phyloP scores from a whole-genome alignment of 2,888 invertebrate species.

The Oxytorus armatus region DNA sequence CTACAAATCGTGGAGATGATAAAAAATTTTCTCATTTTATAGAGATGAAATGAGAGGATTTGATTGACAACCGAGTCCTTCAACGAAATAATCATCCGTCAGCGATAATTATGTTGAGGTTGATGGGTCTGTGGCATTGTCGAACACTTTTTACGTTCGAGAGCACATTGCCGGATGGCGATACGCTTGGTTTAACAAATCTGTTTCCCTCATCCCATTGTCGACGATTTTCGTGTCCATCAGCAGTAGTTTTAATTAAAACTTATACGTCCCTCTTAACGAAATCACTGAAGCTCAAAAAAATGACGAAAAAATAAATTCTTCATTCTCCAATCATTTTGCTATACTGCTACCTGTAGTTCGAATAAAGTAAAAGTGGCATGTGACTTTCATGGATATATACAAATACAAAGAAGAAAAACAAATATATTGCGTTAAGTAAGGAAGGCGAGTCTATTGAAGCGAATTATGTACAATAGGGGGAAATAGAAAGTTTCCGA shows the following conservation, averaged over 20 bases:
- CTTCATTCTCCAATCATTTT: constrained; percentile 41
- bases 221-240: constrained; percentile 34
- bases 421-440: constrained; percentile 54
- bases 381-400: constrained; percentile 52
- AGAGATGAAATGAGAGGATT: constrained; percentile 30
- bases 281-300: constrained; percentile 50
- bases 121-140: constrained; percentile 47
- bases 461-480: constrained; percentile 48
- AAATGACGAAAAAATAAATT: constrained; percentile 39
- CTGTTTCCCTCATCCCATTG: constrained; percentile 31
- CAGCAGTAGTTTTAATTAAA: constrained; percentile 52
- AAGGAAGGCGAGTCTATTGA: constrained; percentile 55
- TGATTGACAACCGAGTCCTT: constrained; percentile 43
- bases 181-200: constrained; percentile 65
- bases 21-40: constrained; percentile 49
- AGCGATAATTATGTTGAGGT: constrained; percentile 51
- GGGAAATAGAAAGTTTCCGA: constrained; percentile 71
- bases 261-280: constrained; percentile 10
- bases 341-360: constrained; percentile 29
- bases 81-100: constrained; percentile 41
- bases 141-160: constrained; percentile 51
- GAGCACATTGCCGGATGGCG: constrained; percentile 62
- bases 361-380: constrained; percentile 58
- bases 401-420: constrained; percentile 26
- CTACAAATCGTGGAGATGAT: background rate